A percentile compares a stretch with the other conserved stretches of the same genome.
Conservation (phyloP, 2,888 invertebrate species). For the Cremastobaeus sp. region DNA sequence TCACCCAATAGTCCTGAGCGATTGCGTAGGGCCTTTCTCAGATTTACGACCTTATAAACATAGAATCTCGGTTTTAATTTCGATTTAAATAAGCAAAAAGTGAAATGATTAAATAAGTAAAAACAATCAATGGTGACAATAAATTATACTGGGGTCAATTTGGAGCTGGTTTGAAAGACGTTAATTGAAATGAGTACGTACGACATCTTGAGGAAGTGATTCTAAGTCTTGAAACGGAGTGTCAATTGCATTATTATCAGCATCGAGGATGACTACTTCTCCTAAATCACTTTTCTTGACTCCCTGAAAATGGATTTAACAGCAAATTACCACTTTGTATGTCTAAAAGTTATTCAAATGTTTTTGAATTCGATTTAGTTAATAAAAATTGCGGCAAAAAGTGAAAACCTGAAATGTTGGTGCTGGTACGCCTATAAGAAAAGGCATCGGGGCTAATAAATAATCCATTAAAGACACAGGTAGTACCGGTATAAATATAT, state of each 20-base stretch:
- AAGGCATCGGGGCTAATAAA: conserved; percentile 97
- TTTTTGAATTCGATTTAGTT: neutral
- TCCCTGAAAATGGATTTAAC: conserved; percentile 79
- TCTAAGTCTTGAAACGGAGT: conserved; percentile 95
- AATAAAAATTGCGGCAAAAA: conserved; percentile 8
- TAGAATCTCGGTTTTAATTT: too few relatives aligned
- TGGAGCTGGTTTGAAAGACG: neutral
- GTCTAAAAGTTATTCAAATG: neutral
- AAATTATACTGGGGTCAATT: neutral
- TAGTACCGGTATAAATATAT: conserved; percentile 97
- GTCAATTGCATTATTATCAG: conserved; percentile 91
- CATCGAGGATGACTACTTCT: conserved; percentile 95
- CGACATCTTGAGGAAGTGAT: conserved; percentile 93
- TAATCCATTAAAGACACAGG: conserved; percentile 94
- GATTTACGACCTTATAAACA: conserved; percentile 85
- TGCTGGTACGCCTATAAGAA: conserved; percentile 95
- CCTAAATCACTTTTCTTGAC: conserved; percentile 91
- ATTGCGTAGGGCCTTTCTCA: conserved; percentile 88
- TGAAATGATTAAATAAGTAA: neutral
- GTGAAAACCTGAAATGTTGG: conserved; percentile 84
- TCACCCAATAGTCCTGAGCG: conserved; percentile 90
- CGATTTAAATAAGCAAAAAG: too few relatives aligned
- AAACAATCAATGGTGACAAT: neutral
- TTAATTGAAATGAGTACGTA: conserved; percentile 79
- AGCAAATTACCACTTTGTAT: neutral